Conservation (phyloP, 1,140 invertebrate species). For the Sitobion miscanthi region DNA sequence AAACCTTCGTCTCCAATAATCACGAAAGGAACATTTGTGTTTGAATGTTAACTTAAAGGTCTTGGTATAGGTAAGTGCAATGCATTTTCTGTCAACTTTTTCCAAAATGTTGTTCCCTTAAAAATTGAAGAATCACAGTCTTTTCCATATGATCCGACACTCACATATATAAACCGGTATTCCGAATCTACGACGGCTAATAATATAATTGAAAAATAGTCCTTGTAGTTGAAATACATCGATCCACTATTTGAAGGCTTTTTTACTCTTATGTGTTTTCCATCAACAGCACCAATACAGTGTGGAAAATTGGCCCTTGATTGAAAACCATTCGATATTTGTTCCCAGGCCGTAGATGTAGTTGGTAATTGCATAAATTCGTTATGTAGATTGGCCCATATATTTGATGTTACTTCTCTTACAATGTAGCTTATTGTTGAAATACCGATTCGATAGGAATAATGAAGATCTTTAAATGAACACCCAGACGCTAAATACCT, state of each 20-base stretch:
- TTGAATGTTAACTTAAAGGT: background rate
- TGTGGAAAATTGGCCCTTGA: constrained; percentile 40
- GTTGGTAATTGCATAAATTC: constrained; percentile 58
- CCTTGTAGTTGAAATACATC: constrained; percentile 58
- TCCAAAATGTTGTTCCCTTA: constrained; percentile 59
- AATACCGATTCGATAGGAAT: constrained; percentile 58
- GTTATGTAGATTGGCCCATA: constrained; percentile 58
- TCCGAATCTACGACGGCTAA: constrained; percentile 63
- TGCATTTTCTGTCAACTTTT: background rate
- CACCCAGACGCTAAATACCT: constrained; percentile 59
- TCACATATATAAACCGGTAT: constrained; percentile 63
- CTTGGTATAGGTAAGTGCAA: constrained; percentile 16
- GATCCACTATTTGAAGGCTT: constrained; percentile 58
- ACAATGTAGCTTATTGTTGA: constrained; percentile 60
- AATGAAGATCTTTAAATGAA: constrained; percentile 59
- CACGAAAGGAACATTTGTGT: constrained; percentile 36
- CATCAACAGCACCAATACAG: constrained; percentile 56
- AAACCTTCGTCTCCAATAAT: constrained; percentile 63
- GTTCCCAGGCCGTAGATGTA: constrained; percentile 51
- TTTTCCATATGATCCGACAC: constrained; percentile 63
- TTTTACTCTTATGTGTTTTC: constrained; percentile 48
- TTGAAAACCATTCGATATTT: constrained; percentile 40
- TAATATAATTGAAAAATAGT: constrained; percentile 59
- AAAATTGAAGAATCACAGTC: constrained; percentile 62
- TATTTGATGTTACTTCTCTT: constrained; percentile 57